Base-by-base conservation (phyloP, 2,888 invertebrate species). In the Nemurella pictetii region DNA sequence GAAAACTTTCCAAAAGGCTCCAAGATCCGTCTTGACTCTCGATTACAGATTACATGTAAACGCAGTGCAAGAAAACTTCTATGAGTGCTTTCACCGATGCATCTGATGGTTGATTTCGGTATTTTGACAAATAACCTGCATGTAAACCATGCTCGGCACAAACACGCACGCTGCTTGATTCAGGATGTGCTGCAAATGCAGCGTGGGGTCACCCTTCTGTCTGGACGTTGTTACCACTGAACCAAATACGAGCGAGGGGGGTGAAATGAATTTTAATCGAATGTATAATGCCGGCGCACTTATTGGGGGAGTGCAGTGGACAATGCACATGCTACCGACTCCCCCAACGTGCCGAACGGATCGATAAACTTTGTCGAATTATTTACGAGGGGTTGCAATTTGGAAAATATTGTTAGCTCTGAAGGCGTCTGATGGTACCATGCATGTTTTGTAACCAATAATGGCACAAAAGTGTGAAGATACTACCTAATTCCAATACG, bases 261-360 rank as follows among this genome's bases (percentile, higher is more conserved):
- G 75, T 27, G 75, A 75, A 75, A 75, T 75, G 28, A 75, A 75
- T 26, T 75, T 75, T 75, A 75, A 75, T 75, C 75, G 75, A 75
- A 75, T 27, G 26, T 2, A 75, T 28, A 75, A 28, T 27, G 27
- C 26, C 3, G 75, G 27, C 75, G 75, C 26, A 28, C 9, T 75
- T 75, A 75, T 75, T 75, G 75, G 75, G 75, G 75, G 75, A 75
- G 75, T 75, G 9, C 55, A 55, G 55, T 55, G 75, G 28, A 75
- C 28, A 75, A 75, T 75, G 75, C 27, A 75, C 75, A 28, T 75
- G 27, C 75, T 28, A 26, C 75, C 27, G 5, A 26, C 28, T 75
- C 26, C 26, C 75, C 26, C 27, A 26, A 75, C 75, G 0, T 28
- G 28, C 75, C 26, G 75, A 75, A 28, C 27, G 28, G 27, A 75